Evolutionary conservation across 2,113 vertebrate species (phyloP).

Genomic region (Catagonus wagneri): DNA sequence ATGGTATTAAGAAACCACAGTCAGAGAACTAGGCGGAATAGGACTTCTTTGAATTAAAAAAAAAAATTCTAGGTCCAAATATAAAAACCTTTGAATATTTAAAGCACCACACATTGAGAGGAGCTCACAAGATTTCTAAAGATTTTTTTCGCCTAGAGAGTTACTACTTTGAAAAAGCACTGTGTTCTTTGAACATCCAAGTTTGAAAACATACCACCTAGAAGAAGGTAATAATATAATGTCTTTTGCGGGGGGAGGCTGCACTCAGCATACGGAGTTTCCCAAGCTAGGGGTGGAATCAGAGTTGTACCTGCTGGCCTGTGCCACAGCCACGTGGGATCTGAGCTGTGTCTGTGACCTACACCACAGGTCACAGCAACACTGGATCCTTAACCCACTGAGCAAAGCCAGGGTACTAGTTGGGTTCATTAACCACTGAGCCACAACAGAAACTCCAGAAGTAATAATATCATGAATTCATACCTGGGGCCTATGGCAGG

Average conservation of each 20-base stretch:
- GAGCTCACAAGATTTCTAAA: neutral
- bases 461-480: neutral
- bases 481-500: neutral
- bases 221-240: neutral
- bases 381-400: too few relatives aligned
- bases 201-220: slow-evolving; percentile 8
- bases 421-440: too few relatives aligned
- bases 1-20: neutral
- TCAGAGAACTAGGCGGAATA: neutral
- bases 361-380: too few relatives aligned
- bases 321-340: too few relatives aligned
- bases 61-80: neutral
- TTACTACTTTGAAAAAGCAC: slow-evolving; percentile 13
- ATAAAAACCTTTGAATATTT: neutral
- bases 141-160: neutral
- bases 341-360: too few relatives aligned
- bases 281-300: too few relatives aligned
- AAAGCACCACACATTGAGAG: neutral
- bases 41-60: neutral
- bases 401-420: too few relatives aligned
- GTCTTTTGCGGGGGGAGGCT: too few relatives aligned
- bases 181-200: neutral
- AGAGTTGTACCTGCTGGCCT: too few relatives aligned
- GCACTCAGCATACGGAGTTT: too few relatives aligned
- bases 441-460: too few relatives aligned